phyloP scores from a whole-genome alignment of 2,113 vertebrate species.

The Notothenia coriiceps region DNA sequence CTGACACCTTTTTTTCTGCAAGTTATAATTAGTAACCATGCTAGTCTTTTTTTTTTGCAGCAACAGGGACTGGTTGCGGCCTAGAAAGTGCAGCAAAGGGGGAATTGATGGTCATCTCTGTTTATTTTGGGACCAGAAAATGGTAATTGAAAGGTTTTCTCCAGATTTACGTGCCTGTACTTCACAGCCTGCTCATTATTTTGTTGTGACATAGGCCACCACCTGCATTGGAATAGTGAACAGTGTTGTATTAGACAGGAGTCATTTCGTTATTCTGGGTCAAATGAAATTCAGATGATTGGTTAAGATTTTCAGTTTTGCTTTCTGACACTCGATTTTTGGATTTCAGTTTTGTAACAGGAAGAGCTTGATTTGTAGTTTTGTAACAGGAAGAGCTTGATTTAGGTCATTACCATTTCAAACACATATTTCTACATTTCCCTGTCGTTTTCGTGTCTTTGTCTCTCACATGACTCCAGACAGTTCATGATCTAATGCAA shows the following conservation, averaged over 20 bases:
- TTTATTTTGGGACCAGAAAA: conserved; percentile 71
- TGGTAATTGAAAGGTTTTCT: conserved; percentile 70
- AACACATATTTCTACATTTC: too few species aligned
- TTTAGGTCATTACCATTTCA: too few species aligned
- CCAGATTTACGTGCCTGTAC: conserved; percentile 53
- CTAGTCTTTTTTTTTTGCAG: conserved; percentile 48
- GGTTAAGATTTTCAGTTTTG: background rate
- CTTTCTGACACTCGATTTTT: background rate
- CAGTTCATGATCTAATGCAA: too few species aligned
- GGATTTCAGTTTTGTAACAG: too few species aligned
- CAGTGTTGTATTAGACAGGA: background rate
- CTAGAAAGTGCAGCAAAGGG: conserved; percentile 69
- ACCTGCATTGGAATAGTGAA: conserved; percentile 19
- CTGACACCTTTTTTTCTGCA: conserved; percentile 74
- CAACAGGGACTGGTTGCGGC: conserved; percentile 65
- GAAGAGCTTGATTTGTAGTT: too few species aligned
- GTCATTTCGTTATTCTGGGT: background rate
- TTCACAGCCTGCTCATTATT: conserved; percentile 33
- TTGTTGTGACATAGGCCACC: conserved; percentile 1
- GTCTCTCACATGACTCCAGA: too few species aligned
- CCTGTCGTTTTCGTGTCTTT: too few species aligned
- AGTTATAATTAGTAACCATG: conserved; percentile 79
- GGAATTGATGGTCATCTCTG: conserved; percentile 36
- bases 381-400: too few species aligned
- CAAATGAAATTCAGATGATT: background rate